Base-by-base conservation (phyloP, 1,140 invertebrate species). In the Musca vetustissima region DNA sequence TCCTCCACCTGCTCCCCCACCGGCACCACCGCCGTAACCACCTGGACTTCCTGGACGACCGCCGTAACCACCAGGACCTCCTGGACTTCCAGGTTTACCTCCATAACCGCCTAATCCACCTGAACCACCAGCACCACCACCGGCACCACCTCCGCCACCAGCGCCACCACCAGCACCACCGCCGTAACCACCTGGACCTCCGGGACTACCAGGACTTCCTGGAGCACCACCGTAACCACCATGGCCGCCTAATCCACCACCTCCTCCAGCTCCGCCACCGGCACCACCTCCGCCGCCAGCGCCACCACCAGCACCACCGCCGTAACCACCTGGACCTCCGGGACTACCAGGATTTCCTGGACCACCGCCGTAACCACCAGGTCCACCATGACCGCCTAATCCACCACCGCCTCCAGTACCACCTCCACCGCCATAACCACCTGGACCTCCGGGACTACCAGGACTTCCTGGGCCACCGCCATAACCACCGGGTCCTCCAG, bases 81-180 rank as follows among this genome's bases (percentile, higher is more conserved):
- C 61, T 47, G 15, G 15, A 36, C 61, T 25, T 49, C 64, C 64
- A 22, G 8, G 21, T 14, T n/a, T 13, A 17, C 66, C 49, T 9
- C 25, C 24, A 19, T 53, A 8, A 36, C 65, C 65, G n/a, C 36
- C 61, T 47, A 4, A 49, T 7, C 59, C 32, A 52, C 24, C 47
- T 15, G 43, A 4, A 0, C 68, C 48, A 32, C 13, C 17, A 28
- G 17, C 53, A 32, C 19, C 24, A 36, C 79, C 73, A 32, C 78
- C 72, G 1, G 22, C 17, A 19, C 43, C 21, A 7, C 67, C 67
- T 28, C 67, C 36, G 1, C 19, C 15, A 15, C 48, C 49, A 48
- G 24, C 64, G 21, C 21, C 65, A 3, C 32, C 49, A 13, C 32
- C 32, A 32, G n/a, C 17, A n/a, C 15, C 22, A 2, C 65, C 66